Evolutionary conservation across 1,140 invertebrate genomes (phyloP), one percentile per base, ranked within the genome.

Genomic region (Rhyzopertha dominica): DNA sequence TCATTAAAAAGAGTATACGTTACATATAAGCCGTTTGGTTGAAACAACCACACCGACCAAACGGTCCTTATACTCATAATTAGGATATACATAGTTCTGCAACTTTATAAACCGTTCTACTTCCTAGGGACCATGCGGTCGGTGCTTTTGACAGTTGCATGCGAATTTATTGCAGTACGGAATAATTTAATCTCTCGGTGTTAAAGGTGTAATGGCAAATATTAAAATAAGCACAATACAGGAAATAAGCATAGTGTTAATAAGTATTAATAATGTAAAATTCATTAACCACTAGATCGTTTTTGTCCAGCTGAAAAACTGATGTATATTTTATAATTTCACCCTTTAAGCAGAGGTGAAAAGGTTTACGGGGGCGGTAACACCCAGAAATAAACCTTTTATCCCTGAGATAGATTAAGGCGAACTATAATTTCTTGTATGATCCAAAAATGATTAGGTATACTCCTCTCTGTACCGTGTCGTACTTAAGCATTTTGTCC

Each of bases 211-310:
- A 50, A 56, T 48, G 47, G 51, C 47, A 56, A 56, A 49, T 51
- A 53, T 56, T 53, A 45, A 52, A 56, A 34, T 56, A 56, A 56
- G 54, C 54, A 56, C 54, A 56, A 56, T 56, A 56, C 53, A 43
- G 36, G 38, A 39, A 43, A 51, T 42, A 47, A 39, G 37, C 35
- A 47, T 31, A 28, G 25, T 46, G 41, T 32, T 47, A 43, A 51
- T 45, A 40, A 43, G 43, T 47, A 40, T 51, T 29, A 45, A 23
- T 35, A 30, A 23, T 22, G 25, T 38, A 4, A 20, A 36, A 39
- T 39, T 46, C 24, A 30, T 46, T 39, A 23, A 25, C 37, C n/a
- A n/a, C n/a, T n/a, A 35, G 38, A 42, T 31, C 7, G 35, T 29
- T 48, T 37, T 48, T n/a, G n/a, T n/a, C n/a, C n/a, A n/a, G n/a